Conservation (phyloP, 2,888 invertebrate species). For the Callyntrura sp. region DNA sequence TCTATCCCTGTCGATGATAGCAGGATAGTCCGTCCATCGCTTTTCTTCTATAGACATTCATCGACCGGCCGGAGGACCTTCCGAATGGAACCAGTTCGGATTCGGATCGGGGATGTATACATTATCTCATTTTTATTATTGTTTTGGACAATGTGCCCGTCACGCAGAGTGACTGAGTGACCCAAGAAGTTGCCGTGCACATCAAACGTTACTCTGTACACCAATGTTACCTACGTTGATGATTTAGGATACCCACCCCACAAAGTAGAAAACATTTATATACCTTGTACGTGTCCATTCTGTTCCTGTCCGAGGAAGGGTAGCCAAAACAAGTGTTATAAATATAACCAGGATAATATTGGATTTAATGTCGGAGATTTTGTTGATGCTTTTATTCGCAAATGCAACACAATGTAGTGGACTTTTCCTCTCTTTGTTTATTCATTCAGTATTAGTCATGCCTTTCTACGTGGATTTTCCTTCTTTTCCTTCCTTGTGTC, state of each 20-base stretch:
- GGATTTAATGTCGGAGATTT: slow-evolving; percentile 39
- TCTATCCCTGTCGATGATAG: background rate
- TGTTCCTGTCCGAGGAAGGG: background rate
- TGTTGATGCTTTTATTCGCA: background rate
- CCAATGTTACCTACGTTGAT: background rate
- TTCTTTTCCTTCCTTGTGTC: slow-evolving; percentile 22
- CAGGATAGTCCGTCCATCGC: too few relatives aligned
- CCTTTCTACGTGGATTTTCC: background rate
- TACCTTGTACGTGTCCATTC: background rate
- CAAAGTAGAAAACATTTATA: background rate
- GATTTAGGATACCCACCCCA: too few relatives aligned
- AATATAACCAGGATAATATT: background rate
- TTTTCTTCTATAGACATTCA: background rate
- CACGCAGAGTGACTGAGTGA: background rate
- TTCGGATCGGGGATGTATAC: slow-evolving; percentile 1
- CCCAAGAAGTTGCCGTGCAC: background rate
- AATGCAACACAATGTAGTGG: slow-evolving; percentile 27
- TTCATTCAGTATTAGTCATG: slow-evolving; percentile 46
- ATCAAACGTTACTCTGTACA: background rate
- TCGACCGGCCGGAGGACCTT: background rate
- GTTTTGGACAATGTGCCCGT: slow-evolving; percentile 11
- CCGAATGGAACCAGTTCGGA: background rate
- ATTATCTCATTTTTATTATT: slow-evolving; percentile 37
- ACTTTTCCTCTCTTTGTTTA: slow-evolving; percentile 16
- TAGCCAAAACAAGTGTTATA: background rate